These are phyloP conservation scores for Eonycteris spelaea DNA, from an alignment of 2,113 vertebrate species.

Conservation along the genomic window DNA sequence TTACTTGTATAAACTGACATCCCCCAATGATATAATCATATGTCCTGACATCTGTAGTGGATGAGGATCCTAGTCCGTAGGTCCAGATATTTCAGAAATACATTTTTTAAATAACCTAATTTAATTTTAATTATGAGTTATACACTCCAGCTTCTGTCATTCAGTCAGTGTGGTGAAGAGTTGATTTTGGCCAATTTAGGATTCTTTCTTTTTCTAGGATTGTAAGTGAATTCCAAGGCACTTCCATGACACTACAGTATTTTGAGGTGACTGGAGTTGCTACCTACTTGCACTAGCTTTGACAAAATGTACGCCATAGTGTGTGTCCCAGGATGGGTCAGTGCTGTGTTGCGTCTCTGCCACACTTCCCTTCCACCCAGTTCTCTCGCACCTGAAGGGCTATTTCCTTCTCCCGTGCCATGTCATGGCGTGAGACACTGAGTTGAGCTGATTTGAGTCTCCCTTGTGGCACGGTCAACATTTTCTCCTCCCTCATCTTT, in stretches of 20 bases:
- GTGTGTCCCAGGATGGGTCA: rapidly evolving
- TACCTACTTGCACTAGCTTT: not conserved
- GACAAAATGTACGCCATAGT: not conserved
- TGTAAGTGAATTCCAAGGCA: not conserved
- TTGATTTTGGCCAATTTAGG: not conserved
- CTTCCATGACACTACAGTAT: not conserved
- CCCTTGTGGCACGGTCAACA: not conserved
- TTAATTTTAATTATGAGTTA: not conserved
- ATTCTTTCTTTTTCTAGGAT: not conserved
- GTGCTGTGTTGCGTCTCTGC: not conserved
- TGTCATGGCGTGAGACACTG: too few species aligned
- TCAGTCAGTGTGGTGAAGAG: not conserved
- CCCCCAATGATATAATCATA: not conserved
- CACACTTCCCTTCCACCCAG: too few species aligned
- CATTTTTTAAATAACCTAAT: not conserved
- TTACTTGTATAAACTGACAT: not conserved
- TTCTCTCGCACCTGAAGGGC: not conserved
- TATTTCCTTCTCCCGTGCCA: not conserved
- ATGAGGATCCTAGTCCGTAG: not conserved
- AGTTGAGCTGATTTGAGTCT: not conserved
- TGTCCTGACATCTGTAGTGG: not conserved
- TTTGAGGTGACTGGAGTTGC: not conserved
- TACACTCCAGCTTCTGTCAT: not conserved
- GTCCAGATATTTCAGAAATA: not conserved
- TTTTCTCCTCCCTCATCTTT: not conserved